Evolutionary conservation across 2,797 vertebrate species (phyloP).

Genomic region (Dryobates pubescens): DNA sequence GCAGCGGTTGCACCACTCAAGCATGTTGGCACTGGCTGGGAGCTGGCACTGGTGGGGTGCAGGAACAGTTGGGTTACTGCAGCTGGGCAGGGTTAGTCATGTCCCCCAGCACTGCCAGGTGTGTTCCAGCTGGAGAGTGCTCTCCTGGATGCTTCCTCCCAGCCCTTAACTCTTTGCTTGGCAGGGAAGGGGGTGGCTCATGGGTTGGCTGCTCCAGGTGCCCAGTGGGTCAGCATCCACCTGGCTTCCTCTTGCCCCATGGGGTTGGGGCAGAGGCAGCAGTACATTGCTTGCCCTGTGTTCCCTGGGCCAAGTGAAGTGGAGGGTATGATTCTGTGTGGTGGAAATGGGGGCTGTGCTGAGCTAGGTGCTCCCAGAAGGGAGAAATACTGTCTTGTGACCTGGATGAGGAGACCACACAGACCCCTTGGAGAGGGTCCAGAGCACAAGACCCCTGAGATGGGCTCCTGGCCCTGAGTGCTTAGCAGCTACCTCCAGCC

Average conservation of each 20-base stretch:
- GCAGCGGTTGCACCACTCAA: not conserved
- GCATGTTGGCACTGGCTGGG: not conserved
- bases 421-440: not conserved
- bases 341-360: not conserved
- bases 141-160: not conserved
- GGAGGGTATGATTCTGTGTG: not conserved
- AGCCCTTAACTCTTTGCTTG: not conserved
- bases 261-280: rapidly evolving
- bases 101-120: not conserved
- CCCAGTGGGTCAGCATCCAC: not conserved
- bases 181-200: not conserved
- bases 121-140: not conserved
- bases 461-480: not conserved
- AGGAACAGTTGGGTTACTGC: not conserved
- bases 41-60: not conserved
- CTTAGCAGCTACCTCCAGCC: not conserved
- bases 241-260: not conserved
- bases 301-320: rapidly evolving
- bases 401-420: not conserved
- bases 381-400: not conserved
- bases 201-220: not conserved
- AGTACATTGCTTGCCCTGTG: rapidly evolving
- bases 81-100: not conserved
- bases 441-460: no score
- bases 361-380: not conserved